These are phyloP conservation scores for Selene dorsalis DNA, from an alignment of 2,797 vertebrate genomes.

Conservation along the genomic window DNA sequence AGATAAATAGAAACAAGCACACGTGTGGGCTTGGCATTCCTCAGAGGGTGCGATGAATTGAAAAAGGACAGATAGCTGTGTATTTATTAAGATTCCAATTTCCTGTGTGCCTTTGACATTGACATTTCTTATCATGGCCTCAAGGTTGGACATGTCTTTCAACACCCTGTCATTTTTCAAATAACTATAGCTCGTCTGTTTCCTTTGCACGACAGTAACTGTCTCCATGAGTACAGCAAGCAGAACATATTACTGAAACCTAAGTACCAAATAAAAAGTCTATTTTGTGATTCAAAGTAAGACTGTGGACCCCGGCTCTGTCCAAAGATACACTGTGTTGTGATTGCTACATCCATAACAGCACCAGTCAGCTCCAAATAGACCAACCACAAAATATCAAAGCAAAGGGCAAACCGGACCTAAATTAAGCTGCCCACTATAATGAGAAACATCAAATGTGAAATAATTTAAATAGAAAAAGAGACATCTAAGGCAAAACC, in stretches of 20 bases:
- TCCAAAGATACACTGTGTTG: constrained; percentile 15
- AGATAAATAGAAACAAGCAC: constrained; percentile 73
- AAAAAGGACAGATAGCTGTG: constrained; percentile 42
- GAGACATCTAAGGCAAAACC: constrained; percentile 65
- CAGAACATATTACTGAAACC: constrained; percentile 36
- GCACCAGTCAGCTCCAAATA: background rate
- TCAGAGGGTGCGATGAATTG: constrained; percentile 46
- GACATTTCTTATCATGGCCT: constrained; percentile 34
- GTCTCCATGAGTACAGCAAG: constrained; percentile 34
- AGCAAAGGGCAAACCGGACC: constrained; percentile 29
- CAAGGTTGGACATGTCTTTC: constrained; percentile 62
- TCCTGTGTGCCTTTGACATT: constrained; percentile 48
- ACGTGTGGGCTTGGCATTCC: constrained; percentile 52
- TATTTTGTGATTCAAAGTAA: constrained; percentile 29
- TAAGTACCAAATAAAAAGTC: constrained; percentile 17
- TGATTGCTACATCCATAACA: background rate
- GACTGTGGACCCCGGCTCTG: background rate
- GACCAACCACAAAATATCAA: constrained; percentile 18
- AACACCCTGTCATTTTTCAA: constrained; percentile 59
- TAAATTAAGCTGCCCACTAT: background rate
- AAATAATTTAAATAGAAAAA: constrained; percentile 44
- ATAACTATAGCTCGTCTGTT: constrained; percentile 34
- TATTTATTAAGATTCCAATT: constrained; percentile 56
- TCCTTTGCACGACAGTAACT: constrained; percentile 3
- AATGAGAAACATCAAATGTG: background rate